These are phyloP conservation scores for Australoheros facetus DNA, from an alignment of 2,797 vertebrate species.

Conservation along the genomic window DNA sequence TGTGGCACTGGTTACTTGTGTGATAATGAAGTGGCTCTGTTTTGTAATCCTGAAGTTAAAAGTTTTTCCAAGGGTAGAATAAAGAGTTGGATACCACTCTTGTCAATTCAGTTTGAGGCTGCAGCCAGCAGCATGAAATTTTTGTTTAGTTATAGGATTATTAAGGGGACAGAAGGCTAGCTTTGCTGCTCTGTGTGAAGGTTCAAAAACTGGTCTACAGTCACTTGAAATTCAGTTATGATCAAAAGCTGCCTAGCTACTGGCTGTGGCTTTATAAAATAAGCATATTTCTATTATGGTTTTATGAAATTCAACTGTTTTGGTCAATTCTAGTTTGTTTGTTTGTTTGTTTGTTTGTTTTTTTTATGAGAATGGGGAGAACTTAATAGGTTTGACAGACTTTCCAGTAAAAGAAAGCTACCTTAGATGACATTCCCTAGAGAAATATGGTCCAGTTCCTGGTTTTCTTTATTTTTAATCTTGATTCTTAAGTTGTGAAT, in stretches of 20 bases:
- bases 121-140: background rate
- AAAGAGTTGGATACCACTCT: background rate
- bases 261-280: background rate
- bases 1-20: background rate
- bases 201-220: background rate
- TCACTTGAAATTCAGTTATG: background rate
- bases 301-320: background rate
- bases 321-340: background rate
- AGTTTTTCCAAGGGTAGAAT: background rate
- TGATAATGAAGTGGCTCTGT: background rate
- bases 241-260: background rate
- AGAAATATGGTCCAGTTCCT: background rate
- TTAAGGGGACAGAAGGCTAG: background rate
- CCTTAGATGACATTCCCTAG: slow-evolving; percentile 29
- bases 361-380: slow-evolving; percentile 12
- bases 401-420: slow-evolving; percentile 29
- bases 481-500: slow-evolving; percentile 10
- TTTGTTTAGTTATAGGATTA: background rate
- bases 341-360: background rate
- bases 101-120: background rate
- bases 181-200: background rate
- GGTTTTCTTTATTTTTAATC: background rate
- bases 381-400: slow-evolving; percentile 26
- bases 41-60: background rate
- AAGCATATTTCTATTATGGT: background rate